Percentiles rank a stretch among this genome's conserved stretches.
Evolutionary conservation across 2,888 invertebrate genomes (phyloP).

Genomic region (Standfussiana lucernea): DNA sequence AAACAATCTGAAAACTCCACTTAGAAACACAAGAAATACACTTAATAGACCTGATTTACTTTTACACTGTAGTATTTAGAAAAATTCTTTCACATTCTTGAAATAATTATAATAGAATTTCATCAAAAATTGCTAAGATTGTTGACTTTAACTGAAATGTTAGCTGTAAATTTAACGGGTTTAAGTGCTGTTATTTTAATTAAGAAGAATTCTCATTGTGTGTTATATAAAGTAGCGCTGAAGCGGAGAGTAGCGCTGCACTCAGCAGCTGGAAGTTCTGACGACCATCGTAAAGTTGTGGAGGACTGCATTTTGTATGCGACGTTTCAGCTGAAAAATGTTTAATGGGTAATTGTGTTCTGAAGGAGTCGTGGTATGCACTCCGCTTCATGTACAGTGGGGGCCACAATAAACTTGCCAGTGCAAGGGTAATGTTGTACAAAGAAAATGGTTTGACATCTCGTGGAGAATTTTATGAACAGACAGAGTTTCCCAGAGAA

Average conservation of each 20-base stretch:
- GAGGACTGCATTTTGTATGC: slow-evolving; percentile 35
- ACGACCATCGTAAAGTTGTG: slow-evolving; percentile 32
- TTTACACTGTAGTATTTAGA: slow-evolving; percentile 18
- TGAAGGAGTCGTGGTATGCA: slow-evolving; percentile 24
- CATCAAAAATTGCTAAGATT: slow-evolving; percentile 49
- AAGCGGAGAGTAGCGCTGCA: slow-evolving; percentile 32
- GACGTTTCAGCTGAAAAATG: slow-evolving; percentile 36
- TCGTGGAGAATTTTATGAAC: background rate
- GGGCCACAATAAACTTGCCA: background rate
- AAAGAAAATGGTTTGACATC: background rate
- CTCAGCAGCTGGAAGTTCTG: slow-evolving; percentile 43
- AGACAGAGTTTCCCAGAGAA: background rate
- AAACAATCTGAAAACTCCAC: background rate
- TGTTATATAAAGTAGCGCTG: slow-evolving; percentile 27
- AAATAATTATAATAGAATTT: slow-evolving; percentile 51
- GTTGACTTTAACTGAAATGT: slow-evolving; percentile 49
- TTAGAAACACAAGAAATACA: slow-evolving; percentile 12
- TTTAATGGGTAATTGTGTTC: slow-evolving; percentile 42
- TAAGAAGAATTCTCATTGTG: slow-evolving; percentile 43
- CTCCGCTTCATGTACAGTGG: slow-evolving; percentile 4
- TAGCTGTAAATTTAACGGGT: slow-evolving; percentile 37
- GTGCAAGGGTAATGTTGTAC: background rate
- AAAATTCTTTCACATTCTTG: slow-evolving; percentile 47
- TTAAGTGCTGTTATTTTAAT: slow-evolving; percentile 56
- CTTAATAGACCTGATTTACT: background rate